Evolutionary conservation across 2,113 vertebrate species (phyloP).

Genomic region (Dasypus novemcinctus): DNA sequence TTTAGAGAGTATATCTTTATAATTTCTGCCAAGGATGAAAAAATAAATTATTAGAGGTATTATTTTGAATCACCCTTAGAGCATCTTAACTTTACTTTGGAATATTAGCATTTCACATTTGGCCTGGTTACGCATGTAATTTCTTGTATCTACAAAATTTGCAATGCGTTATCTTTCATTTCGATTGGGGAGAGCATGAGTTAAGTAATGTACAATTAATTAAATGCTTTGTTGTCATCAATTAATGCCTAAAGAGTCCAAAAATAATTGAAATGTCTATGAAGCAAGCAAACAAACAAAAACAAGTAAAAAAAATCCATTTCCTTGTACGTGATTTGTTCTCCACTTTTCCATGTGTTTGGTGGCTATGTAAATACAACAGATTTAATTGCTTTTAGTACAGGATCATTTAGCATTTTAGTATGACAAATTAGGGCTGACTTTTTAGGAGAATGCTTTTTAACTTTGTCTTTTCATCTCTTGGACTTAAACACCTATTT

Average conservation of each 20-base stretch:
- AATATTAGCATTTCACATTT: slow-evolving; percentile 2
- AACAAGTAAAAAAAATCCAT: too few relatives aligned
- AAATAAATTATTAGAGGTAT: slow-evolving; percentile 14
- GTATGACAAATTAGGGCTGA: not conserved
- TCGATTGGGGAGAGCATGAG: not conserved
- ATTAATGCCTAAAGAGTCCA: not conserved
- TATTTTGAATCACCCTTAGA: not conserved
- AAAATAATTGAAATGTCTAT: not conserved
- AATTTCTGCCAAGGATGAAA: not conserved
- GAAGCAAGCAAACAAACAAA: not conserved
- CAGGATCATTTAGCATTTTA: not conserved
- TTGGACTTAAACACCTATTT: slow-evolving; percentile 10
- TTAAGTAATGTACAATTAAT: not conserved
- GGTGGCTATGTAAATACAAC: not conserved
- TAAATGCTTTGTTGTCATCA: not conserved
- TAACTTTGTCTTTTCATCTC: not conserved
- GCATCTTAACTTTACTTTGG: slow-evolving; percentile 15
- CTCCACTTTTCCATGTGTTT: not conserved
- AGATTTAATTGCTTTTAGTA: not conserved
- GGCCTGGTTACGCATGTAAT: not conserved
- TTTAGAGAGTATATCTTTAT: not conserved
- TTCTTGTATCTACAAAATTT: not conserved
- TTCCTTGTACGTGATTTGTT: not conserved
- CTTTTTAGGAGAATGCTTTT: not conserved
- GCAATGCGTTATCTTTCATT: not conserved